phyloP scores from a whole-genome alignment of 2,888 invertebrate genomes.

The Sericinus montela region DNA sequence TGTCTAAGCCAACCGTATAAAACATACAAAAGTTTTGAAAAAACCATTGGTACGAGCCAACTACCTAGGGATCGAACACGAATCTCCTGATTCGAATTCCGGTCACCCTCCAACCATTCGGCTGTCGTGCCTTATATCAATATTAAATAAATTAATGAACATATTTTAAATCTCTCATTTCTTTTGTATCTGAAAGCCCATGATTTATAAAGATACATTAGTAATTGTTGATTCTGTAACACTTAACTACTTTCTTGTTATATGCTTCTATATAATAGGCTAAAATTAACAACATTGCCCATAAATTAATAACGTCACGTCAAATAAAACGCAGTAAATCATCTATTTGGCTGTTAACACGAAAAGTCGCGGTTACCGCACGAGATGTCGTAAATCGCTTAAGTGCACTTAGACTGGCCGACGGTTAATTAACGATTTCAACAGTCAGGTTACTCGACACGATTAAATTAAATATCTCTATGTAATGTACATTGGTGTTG shows the following conservation, averaged over 20 bases:
- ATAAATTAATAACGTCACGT: constrained; percentile 14
- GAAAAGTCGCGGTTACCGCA: constrained; percentile 7
- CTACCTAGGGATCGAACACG: too few relatives aligned
- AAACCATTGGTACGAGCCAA: too few relatives aligned
- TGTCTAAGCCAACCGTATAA: too few relatives aligned
- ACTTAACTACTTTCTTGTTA: neutral
- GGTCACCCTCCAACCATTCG: too few relatives aligned
- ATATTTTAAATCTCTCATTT: too few relatives aligned
- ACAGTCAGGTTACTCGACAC: constrained; percentile 30
- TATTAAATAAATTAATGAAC: too few relatives aligned
- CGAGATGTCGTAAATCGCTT: constrained; percentile 31
- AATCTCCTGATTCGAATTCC: too few relatives aligned
- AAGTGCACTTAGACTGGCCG: constrained; percentile 33
- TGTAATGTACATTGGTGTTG: neutral
- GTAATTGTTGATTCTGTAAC: neutral
- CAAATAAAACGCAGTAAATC: constrained; percentile 8
- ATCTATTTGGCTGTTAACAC: constrained; percentile 15
- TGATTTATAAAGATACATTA: too few relatives aligned
- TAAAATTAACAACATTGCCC: constrained; percentile 2
- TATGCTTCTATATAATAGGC: neutral
- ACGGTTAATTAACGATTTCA: constrained; percentile 45
- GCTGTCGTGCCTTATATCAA: too few relatives aligned
- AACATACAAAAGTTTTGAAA: too few relatives aligned
- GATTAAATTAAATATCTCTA: constrained; percentile 26
- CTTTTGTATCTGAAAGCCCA: too few relatives aligned